These are phyloP conservation scores for Cylindroiulus punctatus DNA, from an alignment of 2,888 invertebrate species.

Conservation along the genomic window DNA sequence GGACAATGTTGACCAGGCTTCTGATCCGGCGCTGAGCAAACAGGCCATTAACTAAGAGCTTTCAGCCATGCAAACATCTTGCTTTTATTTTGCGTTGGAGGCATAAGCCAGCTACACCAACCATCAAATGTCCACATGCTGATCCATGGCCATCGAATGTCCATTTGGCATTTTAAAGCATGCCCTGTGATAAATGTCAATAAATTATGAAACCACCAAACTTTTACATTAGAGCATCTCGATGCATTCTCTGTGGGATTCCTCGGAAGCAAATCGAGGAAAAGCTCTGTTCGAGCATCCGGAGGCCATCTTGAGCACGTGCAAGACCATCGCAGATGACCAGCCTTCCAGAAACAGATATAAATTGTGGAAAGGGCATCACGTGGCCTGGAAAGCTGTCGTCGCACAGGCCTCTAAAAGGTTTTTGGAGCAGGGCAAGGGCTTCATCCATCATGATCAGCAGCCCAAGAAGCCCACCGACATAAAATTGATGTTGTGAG, in stretches of 20 bases:
- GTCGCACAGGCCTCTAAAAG: not conserved
- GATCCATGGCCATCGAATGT: not conserved
- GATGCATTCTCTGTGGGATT: not conserved
- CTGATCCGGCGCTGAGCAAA: not conserved
- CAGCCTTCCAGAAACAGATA: not conserved
- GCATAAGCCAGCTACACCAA: too few species aligned
- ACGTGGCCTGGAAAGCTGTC: constrained; percentile 1
- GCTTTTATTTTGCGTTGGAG: not conserved
- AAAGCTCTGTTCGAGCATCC: not conserved
- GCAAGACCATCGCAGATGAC: not conserved
- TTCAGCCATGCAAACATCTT: constrained; percentile 4
- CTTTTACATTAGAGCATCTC: constrained; percentile 23
- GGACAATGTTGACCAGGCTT: not conserved
- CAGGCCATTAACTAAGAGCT: constrained; percentile 11
- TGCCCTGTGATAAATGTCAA: constrained; percentile 1
- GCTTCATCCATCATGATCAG: constrained; percentile 21
- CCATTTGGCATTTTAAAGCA: constrained; percentile 9
- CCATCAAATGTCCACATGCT: not conserved
- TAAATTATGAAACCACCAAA: constrained; percentile 19
- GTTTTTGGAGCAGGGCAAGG: not conserved
- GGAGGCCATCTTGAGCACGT: not conserved
- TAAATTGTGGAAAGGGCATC: not conserved
- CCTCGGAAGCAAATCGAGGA: not conserved
- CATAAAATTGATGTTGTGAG: not conserved
- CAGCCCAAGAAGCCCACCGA: not conserved